These are phyloP conservation scores for Centropus unirufus DNA, from an alignment of 2,113 vertebrate species.

Conservation along the genomic window DNA sequence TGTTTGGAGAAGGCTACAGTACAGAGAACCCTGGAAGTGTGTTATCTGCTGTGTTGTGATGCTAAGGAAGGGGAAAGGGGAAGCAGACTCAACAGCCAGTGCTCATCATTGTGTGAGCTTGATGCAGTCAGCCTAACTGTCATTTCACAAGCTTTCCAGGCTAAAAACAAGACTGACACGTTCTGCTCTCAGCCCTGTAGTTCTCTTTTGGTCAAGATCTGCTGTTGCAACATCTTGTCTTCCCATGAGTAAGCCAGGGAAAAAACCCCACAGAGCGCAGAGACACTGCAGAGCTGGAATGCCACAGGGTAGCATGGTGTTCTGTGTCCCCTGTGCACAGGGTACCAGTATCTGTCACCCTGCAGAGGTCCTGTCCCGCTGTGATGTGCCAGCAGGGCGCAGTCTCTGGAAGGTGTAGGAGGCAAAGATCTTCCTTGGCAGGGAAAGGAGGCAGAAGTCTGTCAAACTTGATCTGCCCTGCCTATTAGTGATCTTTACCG, in stretches of 20 bases:
- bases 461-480: neutral
- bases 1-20: fast-evolving
- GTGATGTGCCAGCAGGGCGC: neutral
- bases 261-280: fast-evolving
- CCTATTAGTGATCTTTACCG: neutral
- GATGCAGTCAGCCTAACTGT: neutral
- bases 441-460: neutral
- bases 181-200: neutral
- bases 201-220: neutral
- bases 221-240: neutral
- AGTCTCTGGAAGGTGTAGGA: neutral
- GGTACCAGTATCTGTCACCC: fast-evolving
- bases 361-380: neutral
- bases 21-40: fast-evolving
- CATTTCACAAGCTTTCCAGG: neutral
- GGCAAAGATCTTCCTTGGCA: neutral
- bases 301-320: fast-evolving
- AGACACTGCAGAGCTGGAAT: neutral
- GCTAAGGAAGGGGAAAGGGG: neutral
- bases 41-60: fast-evolving
- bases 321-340: fast-evolving
- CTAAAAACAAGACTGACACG: neutral
- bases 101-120: neutral
- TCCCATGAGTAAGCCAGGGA: neutral
- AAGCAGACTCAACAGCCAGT: neutral